phyloP scores from a whole-genome alignment of 2,888 invertebrate species.

The Tineola bisselliella region DNA sequence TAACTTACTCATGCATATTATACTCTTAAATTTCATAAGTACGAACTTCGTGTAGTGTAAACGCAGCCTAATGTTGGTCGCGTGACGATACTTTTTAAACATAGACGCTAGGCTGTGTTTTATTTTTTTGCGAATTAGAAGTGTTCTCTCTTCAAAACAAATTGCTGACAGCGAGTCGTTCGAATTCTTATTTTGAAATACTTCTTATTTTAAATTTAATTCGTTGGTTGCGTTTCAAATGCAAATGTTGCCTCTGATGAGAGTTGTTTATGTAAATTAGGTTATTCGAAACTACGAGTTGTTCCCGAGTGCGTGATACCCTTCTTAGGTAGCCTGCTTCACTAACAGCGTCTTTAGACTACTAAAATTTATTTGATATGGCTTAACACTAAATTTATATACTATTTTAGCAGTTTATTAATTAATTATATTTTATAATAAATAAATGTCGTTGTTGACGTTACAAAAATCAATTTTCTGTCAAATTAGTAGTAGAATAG shows the following conservation, averaged over 20 bases:
- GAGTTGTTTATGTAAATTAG: constrained; percentile 58
- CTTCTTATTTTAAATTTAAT: constrained; percentile 41
- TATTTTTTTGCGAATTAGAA: constrained; percentile 65
- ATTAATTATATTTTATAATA: too few relatives aligned
- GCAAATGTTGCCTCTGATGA: constrained; percentile 50
- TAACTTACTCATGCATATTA: too few relatives aligned
- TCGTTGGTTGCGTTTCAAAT: constrained; percentile 44
- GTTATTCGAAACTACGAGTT: background rate
- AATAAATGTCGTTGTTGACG: background rate
- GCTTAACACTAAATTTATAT: too few relatives aligned
- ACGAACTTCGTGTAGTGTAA: too few relatives aligned
- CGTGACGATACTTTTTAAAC: constrained; percentile 64
- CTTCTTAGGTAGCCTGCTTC: background rate
- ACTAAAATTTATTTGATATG: too few relatives aligned
- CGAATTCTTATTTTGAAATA: constrained; percentile 11
- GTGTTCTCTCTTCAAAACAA: constrained; percentile 65
- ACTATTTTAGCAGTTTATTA: too few relatives aligned
- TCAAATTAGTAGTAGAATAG: constrained; percentile 24
- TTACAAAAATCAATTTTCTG: constrained; percentile 24
- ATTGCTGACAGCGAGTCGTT: constrained; percentile 64
- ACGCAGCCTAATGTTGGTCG: constrained; percentile 32
- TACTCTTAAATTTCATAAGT: too few relatives aligned
- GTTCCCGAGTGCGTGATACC: background rate
- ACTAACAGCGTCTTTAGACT: background rate
- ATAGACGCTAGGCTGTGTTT: constrained; percentile 37